phyloP scores from a whole-genome alignment of 2,888 invertebrate genomes.

The Hydroisotoma schaefferi region DNA sequence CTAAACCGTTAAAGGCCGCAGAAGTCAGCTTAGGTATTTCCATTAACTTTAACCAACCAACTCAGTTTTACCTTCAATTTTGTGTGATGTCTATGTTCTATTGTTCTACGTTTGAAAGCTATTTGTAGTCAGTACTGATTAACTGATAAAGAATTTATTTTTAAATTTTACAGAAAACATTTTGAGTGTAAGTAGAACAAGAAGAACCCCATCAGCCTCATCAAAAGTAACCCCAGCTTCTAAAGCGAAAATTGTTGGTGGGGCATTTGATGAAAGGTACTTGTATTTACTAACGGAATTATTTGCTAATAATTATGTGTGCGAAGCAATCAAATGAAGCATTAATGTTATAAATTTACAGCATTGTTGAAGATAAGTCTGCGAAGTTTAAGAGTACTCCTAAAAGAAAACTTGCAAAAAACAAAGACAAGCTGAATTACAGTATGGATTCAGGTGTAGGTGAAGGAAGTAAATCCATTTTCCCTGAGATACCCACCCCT shows the following conservation, averaged over 20 bases:
- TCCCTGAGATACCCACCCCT: background rate
- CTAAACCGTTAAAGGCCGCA: conserved; percentile 33
- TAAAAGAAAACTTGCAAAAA: background rate
- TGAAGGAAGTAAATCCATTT: background rate
- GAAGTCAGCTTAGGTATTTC: conserved; percentile 42
- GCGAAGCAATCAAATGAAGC: too few species aligned
- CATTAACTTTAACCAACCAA: background rate
- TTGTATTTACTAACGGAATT: background rate
- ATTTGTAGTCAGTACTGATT: too few species aligned
- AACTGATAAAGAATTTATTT: too few species aligned
- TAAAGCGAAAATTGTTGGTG: conserved; percentile 29
- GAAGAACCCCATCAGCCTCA: conserved; percentile 23
- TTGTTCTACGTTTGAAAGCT: too few species aligned
- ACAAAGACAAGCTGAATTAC: background rate
- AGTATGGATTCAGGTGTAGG: conserved; percentile 2
- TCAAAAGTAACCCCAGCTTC: background rate
- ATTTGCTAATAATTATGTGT: too few species aligned
- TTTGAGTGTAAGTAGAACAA: conserved; percentile 31
- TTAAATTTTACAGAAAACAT: conserved; percentile 32
- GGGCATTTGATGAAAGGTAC: conserved; percentile 39
- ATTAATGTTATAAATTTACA: too few species aligned
- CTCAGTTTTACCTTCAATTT: background rate
- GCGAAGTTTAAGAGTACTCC: background rate
- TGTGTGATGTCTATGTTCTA: background rate
- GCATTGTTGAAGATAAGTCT: background rate